Evolutionary conservation across 2,113 vertebrate genomes (phyloP), one percentile per base, ranked within the genome.

Genomic region (Pluvianellus socialis): DNA sequence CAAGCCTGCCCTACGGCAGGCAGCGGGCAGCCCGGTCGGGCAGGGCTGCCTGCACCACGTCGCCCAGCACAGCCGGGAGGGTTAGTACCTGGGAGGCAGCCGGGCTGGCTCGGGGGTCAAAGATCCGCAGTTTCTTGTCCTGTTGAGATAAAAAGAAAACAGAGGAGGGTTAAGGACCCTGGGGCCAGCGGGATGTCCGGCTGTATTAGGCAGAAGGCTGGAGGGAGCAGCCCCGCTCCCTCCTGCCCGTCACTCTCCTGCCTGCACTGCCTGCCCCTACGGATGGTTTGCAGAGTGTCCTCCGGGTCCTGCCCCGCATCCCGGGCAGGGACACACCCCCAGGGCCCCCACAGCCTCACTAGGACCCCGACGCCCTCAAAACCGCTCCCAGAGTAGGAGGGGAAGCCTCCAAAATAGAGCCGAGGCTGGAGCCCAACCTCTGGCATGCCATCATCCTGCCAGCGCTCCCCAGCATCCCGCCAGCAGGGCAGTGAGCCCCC

Each of bases 101-200:
- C 3, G 98, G 92, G 94, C 98, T 98, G 45, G 98, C 98, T 96
- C 99, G 98, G 33, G 99, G 99, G 97, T 99, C 99, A 96, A 99
- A 99, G 94, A 99, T 98, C 55, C 99, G 97, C 81, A 99, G 98
- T 96, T 99, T 99, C 97, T 99, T 99, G 98, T 99, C 99, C 99
- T 99, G 80, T 28, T 63, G 84, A 97, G 88, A 96, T 38, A 94
- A 79, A 87, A 87, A 52, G 49, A 88, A 56, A 76, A 86, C 82
- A 95, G 70, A 87, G 32, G 24, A 90, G 85, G 94, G 93, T 94
- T 82, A 95, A 94, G 74, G 92, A 96, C 96, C 92, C 58, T 2
- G 4, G 27, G 86, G 89, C 50, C 80, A 87, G 61, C 0, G 0
- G 61, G 68, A 92, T 77, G 65, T 67, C 65, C 47, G 47, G 42